phyloP scores from a whole-genome alignment of 2,797 vertebrate species.

The Apogon talboti region DNA sequence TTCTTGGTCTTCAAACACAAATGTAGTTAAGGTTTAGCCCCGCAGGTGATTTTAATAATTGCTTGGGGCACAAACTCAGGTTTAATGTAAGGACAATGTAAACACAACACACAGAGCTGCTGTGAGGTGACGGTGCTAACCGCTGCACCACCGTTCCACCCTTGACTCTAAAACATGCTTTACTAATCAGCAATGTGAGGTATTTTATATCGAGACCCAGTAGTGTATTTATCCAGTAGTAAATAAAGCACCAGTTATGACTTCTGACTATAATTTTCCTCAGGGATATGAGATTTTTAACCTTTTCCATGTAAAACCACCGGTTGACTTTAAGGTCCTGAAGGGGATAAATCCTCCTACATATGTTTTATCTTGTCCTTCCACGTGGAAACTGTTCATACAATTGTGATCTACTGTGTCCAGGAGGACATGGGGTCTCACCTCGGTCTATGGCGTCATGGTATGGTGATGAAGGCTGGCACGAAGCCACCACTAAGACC shows the following conservation, averaged over 20 bases:
- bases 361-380: not conserved
- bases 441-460: conserved; percentile 57
- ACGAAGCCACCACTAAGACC: conserved; percentile 84
- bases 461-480: conserved; percentile 82
- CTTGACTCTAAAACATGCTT: too few relatives aligned
- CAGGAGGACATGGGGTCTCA: conserved; percentile 56
- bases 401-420: not conserved
- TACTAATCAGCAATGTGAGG: too few relatives aligned
- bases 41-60: conserved; percentile 48
- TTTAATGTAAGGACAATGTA: rapidly evolving
- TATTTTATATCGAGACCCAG: too few relatives aligned
- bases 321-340: too few relatives aligned
- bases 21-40: not conserved
- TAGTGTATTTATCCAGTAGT: too few relatives aligned
- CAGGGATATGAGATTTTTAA: too few relatives aligned
- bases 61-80: not conserved
- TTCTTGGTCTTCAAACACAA: not conserved
- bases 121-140: too few relatives aligned
- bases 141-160: too few relatives aligned
- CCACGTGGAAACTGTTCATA: not conserved
- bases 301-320: too few relatives aligned
- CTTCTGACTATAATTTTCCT: too few relatives aligned
- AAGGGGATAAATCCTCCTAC: too few relatives aligned
- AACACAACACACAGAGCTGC: not conserved
- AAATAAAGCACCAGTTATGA: too few relatives aligned